Conservation (phyloP, 2,888 invertebrate species). For the Elmis aenea region DNA sequence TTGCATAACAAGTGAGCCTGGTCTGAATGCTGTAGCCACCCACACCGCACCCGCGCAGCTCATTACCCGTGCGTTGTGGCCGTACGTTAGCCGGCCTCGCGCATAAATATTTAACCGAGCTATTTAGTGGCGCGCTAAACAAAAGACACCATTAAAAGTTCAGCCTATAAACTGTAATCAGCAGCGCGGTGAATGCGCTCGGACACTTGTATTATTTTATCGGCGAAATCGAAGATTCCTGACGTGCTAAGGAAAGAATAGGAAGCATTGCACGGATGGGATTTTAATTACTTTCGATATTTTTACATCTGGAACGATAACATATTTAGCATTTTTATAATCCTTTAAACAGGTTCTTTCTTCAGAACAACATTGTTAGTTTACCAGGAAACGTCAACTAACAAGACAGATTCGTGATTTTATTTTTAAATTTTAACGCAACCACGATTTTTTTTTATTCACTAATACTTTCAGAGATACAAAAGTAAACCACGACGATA, state of each 20-base stretch:
- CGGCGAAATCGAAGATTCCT: slow-evolving; percentile 25
- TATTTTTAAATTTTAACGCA: too few species aligned
- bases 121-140: slow-evolving; percentile 42
- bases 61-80: slow-evolving; percentile 36
- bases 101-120: slow-evolving; percentile 40
- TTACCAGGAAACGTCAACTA: too few species aligned
- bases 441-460: too few species aligned
- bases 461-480: too few species aligned
- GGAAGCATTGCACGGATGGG: slow-evolving; percentile 16
- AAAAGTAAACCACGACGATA: too few species aligned
- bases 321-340: too few species aligned
- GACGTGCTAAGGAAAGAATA: slow-evolving; percentile 22
- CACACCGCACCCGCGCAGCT: slow-evolving; percentile 38
- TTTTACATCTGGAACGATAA: too few species aligned
- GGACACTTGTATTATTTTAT: slow-evolving; percentile 27
- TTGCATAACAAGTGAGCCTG: slow-evolving; percentile 28
- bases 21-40: slow-evolving; percentile 30
- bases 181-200: slow-evolving; percentile 29
- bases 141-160: slow-evolving; percentile 43
- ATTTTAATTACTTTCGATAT: slow-evolving; percentile 19
- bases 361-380: too few species aligned
- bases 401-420: too few species aligned
- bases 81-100: slow-evolving; percentile 37
- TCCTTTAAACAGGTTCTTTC: too few species aligned
- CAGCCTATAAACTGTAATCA: slow-evolving; percentile 41